phyloP scores from a whole-genome alignment of 1,140 invertebrate genomes.

The Brachionus rotundiformis region DNA sequence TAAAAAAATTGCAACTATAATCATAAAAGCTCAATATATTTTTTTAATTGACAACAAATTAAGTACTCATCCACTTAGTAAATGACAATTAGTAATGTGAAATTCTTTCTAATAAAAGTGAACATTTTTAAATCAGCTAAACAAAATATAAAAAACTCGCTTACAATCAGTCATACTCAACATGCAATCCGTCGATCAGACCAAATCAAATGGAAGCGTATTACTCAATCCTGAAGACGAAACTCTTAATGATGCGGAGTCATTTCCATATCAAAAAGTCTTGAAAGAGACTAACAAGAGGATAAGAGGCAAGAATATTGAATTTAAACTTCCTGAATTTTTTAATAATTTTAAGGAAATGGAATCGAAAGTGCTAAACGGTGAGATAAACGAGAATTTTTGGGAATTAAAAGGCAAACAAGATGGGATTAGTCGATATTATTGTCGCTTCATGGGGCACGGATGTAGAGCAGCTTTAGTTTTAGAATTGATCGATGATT shows the following conservation, averaged over 20 bases:
- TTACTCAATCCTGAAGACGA: too few relatives aligned
- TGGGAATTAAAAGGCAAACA: slow-evolving; percentile 1
- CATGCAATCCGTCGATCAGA: too few relatives aligned
- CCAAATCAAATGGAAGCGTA: too few relatives aligned
- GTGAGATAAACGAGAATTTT: slow-evolving; percentile 21
- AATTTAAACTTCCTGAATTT: slow-evolving; percentile 18
- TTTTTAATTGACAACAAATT: too few relatives aligned
- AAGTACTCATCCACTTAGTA: too few relatives aligned
- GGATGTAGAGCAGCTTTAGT: neutral
- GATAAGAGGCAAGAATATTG: neutral
- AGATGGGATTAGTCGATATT: neutral
- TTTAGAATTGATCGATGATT: neutral
- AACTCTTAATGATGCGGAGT: neutral
- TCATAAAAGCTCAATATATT: slow-evolving; percentile 35
- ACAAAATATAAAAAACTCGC: neutral
- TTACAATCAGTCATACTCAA: too few relatives aligned
- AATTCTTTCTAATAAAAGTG: too few relatives aligned
- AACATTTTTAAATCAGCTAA: neutral
- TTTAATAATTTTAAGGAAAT: slow-evolving; percentile 2
- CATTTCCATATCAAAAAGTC: neutral
- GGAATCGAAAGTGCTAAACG: neutral
- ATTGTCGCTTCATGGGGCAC: neutral
- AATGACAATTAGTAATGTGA: too few relatives aligned
- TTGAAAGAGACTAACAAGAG: slow-evolving; percentile 6
- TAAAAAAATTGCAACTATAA: too few relatives aligned